Conservation (phyloP, 2,113 vertebrate genomes). For the Aphyosemion australe region DNA sequence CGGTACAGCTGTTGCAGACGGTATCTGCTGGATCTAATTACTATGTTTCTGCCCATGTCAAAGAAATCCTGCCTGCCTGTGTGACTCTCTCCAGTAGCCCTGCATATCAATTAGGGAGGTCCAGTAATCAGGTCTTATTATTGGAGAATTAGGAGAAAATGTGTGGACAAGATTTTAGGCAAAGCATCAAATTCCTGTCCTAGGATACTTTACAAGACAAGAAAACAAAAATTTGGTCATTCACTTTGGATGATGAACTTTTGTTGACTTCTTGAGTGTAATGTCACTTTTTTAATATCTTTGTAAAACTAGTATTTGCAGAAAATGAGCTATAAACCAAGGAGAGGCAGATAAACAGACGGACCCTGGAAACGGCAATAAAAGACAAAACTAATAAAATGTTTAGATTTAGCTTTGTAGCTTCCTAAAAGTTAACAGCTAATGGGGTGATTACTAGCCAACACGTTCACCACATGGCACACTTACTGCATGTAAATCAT, state of each 20-base stretch:
- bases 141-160: constrained; percentile 30
- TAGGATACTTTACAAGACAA: background rate
- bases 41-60: constrained; percentile 69
- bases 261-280: background rate
- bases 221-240: no score
- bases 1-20: constrained; percentile 59
- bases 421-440: no score
- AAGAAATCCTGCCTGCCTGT: constrained; percentile 55
- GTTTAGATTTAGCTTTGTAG: no score
- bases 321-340: background rate
- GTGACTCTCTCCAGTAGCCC: constrained; percentile 68
- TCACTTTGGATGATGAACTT: no score
- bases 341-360: no score
- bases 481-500: no score
- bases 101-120: constrained; percentile 53
- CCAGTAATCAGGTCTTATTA: constrained; percentile 48
- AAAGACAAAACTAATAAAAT: no score
- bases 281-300: no score
- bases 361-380: no score
- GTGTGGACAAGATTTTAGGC: constrained; percentile 9
- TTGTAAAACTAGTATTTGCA: background rate
- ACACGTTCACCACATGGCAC: no score
- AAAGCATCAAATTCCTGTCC: background rate
- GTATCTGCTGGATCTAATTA: constrained; percentile 74
- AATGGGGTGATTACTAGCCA: no score